These are phyloP conservation scores for Betta splendens DNA, from an alignment of 2,797 vertebrate genomes.

Conservation along the genomic window DNA sequence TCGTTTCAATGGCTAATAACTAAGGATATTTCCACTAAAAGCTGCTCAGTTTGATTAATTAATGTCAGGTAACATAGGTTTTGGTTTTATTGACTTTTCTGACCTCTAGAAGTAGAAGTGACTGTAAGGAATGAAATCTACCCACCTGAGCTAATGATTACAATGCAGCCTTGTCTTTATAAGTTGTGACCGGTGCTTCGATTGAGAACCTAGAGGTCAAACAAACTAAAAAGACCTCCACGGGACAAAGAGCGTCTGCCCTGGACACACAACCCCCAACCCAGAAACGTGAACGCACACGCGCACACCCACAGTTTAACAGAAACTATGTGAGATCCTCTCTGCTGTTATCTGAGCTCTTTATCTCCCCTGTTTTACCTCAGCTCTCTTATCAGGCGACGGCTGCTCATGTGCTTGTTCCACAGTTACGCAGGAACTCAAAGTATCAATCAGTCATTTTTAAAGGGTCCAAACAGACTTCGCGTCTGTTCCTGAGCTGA, in stretches of 20 bases:
- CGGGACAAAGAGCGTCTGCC: slow-evolving; percentile 35
- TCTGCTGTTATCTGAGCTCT: slow-evolving; percentile 46
- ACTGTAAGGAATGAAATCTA: no score
- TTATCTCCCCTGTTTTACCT: slow-evolving; percentile 45
- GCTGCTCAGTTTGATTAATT: no score
- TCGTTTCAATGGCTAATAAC: no score
- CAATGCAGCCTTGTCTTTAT: slow-evolving; percentile 5
- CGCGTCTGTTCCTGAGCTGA: slow-evolving; percentile 35
- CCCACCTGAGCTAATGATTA: slow-evolving; percentile 13
- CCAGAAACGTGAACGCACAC: slow-evolving; percentile 21
- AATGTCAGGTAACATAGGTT: no score
- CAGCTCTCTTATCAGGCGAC: slow-evolving; percentile 44
- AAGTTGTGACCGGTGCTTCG: slow-evolving; percentile 12
- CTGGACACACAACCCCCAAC: slow-evolving; percentile 11
- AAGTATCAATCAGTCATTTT: slow-evolving; percentile 45
- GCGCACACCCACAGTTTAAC: slow-evolving; percentile 6
- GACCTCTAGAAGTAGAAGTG: no score
- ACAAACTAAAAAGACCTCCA: slow-evolving; percentile 9
- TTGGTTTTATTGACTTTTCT: no score
- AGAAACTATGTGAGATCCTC: slow-evolving; percentile 10
- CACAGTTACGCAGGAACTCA: slow-evolving; percentile 46
- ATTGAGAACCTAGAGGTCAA: slow-evolving; percentile 17
- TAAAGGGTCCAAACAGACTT: slow-evolving; percentile 13
- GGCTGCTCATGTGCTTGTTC: slow-evolving; percentile 25
- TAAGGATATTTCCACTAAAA: no score